Conservation (phyloP, 2,797 vertebrate species). For the Triplophysa bombifrons region DNA sequence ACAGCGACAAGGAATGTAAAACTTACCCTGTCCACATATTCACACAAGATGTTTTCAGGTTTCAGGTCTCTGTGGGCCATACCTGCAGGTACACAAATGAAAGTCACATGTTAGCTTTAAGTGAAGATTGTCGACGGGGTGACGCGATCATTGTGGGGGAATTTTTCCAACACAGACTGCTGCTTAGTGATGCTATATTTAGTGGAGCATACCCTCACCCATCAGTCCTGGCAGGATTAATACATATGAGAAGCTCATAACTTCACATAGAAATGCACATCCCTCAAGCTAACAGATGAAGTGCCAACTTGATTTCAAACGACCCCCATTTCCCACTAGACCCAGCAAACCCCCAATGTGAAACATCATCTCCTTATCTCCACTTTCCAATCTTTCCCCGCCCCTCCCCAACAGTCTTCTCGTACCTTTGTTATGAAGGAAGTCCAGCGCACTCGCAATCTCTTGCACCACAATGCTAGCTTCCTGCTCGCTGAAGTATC, state of each 20-base stretch:
- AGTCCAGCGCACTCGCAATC: conserved; percentile 94
- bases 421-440: conserved; percentile 96
- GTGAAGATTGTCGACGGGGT: conserved; percentile 9
- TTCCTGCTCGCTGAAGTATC: conserved; percentile 95
- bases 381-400: background rate
- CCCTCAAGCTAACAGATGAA: conserved; percentile 32
- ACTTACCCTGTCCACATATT: conserved; percentile 88
- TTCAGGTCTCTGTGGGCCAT: conserved; percentile 97
- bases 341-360: conserved; percentile 1
- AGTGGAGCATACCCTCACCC: conserved; percentile 17
- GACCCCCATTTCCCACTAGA: background rate
- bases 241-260: background rate
- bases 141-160: conserved; percentile 8
- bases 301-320: conserved; percentile 11
- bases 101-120: conserved; percentile 33
- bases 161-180: conserved; percentile 48
- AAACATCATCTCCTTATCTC: conserved; percentile 7
- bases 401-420: background rate
- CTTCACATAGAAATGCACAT: conserved; percentile 35
- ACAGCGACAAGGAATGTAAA: background rate
- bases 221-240: conserved; percentile 20
- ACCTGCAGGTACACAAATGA: conserved; percentile 71
- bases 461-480: conserved; percentile 94
- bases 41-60: conserved; percentile 96
- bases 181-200: conserved; percentile 49